Base-by-base conservation (phyloP, 2,888 invertebrate genomes). In the Drosophila peninsularis region DNA sequence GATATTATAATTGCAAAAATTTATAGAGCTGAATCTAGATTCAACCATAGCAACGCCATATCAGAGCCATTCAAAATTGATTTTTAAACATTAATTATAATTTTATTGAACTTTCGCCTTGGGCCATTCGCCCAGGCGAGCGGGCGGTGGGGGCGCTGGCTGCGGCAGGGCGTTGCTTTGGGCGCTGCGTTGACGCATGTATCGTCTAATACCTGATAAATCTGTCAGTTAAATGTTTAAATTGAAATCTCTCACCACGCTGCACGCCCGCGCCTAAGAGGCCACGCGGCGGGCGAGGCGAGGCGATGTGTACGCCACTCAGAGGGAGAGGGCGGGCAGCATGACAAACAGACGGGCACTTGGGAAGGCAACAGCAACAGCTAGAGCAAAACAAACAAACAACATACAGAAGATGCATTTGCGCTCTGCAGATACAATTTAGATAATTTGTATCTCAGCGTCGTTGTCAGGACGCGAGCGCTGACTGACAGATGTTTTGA, bases 171-270 rank as follows among this genome's bases (percentile, higher is more conserved):
- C 21, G 19, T 27, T 54, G 62, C 32, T n/a, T 49, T 61, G 60
- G 55, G 53, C 53, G 53, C 55, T 65, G 53, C 54, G 88, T 69
- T 84, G 83, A 86, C 76, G 82, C 80, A 82, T 81, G 80, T 83
- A 80, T 91, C 89, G 77, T 73, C 79, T 90, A 88, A 86, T 90
- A 89, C 90, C 91, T 90, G 90, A 91, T 90, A 90, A 90, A 90
- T 90, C 91, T 90, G 91, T 91, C 90, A 90, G 83, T 81, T 83
- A 67, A 75, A 81, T 85, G 86, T 86, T 89, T 89, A 89, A 89
- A 87, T 86, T 89, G 85, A 88, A 88, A 88, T 90, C 88, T 83
- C 82, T 89, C 90, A 84, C 61, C 84, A 82, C 72, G 77, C 74
- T 75, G 88, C 78, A 78, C 27, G 71, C 71, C 39, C 60, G 21